Evolutionary conservation across 2,797 vertebrate genomes (phyloP), one percentile per base, ranked within the genome.

Genomic region (Mormyrops attenuatus): DNA sequence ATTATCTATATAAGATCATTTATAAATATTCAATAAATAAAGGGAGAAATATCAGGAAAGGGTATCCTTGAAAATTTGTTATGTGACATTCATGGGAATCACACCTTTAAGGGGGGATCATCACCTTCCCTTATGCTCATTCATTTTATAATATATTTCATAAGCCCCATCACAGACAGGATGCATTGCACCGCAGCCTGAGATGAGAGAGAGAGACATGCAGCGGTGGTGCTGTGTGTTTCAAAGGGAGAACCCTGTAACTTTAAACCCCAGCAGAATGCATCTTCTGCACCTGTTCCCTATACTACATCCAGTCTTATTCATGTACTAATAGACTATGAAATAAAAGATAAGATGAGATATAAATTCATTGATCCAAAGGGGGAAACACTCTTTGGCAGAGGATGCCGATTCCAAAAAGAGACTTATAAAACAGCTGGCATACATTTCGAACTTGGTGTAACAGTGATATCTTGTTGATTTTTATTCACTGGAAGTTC

Each of bases 231-330:
- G 13, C 11, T n/a, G n/a, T 20, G 41, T 20, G 73, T 44, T 9
- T 90, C 57, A 87, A 86, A 90, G 66, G 66, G 73, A 77, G 73
- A 77, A 6, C 2, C 34, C 69, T 80, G 73, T 47, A 90, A 82
- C 15, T 77, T 3, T 6, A 22, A n/a, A 34, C 4, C 85, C 60
- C 69, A 86, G 85, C 66, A 89, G 85, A 91, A 92, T 77, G 22
- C 50, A 69, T 50, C 55, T 63, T 88, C 88, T 85, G 63, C 90
- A 90, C 60, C 91, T 91, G 90, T 77, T 87, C 92, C 88, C 88
- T 11, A 55, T n/a, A 2, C 89, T 89, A 1, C 53, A 90, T 22
- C 57, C 73, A 57, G 1, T 84, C 47, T 47, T 26, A 85, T 90
- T 90, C 38, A 87, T 38, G 47, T 55, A 80, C 88, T 55, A 88